phyloP scores from a whole-genome alignment of 2,797 vertebrate species.

The Sphaeramia orbicularis region DNA sequence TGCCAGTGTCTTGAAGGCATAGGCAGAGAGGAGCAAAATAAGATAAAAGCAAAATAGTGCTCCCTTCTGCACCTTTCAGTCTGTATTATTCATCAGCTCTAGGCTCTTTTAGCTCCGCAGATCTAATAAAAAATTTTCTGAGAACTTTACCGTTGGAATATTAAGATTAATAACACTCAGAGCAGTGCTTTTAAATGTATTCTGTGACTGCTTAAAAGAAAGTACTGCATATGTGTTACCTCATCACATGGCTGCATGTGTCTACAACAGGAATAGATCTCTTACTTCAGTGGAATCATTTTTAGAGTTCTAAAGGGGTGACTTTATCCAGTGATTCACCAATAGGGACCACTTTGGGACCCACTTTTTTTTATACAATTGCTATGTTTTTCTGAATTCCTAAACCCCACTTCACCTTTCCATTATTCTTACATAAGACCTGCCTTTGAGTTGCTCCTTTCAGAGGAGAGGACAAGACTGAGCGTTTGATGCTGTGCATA shows the following conservation, averaged over 20 bases:
- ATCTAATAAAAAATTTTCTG: too few relatives aligned
- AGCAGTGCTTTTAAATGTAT: too few relatives aligned
- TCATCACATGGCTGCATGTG: not conserved
- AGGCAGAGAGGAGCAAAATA: too few relatives aligned
- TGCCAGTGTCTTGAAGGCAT: too few relatives aligned
- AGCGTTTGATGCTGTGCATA: conserved; percentile 65
- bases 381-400: conserved; percentile 21
- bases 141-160: too few relatives aligned
- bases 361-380: conserved; percentile 29
- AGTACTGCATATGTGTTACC: not conserved
- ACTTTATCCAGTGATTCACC: not conserved
- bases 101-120: too few relatives aligned
- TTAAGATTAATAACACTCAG: too few relatives aligned
- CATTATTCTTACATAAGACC: conserved; percentile 50
- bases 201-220: not conserved
- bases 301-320: not conserved
- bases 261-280: not conserved
- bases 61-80: too few relatives aligned
- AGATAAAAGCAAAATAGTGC: too few relatives aligned
- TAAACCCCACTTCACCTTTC: conserved; percentile 58
- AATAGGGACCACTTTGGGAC: not conserved
- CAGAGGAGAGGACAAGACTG: conserved; percentile 40
- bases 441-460: conserved; percentile 28
- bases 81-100: too few relatives aligned
- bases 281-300: not conserved